Evolutionary conservation across 2,888 invertebrate genomes (phyloP).

Genomic region (Apodemia zela): DNA sequence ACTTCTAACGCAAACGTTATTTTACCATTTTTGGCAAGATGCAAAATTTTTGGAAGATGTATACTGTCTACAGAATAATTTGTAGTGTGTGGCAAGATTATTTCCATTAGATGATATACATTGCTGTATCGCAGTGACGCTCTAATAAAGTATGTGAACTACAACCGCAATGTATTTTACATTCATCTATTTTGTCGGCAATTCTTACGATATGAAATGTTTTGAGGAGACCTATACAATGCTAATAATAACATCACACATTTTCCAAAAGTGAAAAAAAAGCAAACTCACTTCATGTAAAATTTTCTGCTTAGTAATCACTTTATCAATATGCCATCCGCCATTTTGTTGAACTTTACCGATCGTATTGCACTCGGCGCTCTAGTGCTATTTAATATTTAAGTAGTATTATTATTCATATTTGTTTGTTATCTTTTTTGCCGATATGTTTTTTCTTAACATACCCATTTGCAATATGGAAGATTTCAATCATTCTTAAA

Average conservation of each 20-base stretch:
- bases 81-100: background rate
- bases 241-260: too few relatives aligned
- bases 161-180: background rate
- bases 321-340: background rate
- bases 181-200: background rate
- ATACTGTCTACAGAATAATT: too few relatives aligned
- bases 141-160: background rate
- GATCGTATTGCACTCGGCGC: background rate
- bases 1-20: too few relatives aligned
- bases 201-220: background rate
- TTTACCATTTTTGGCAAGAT: too few relatives aligned
- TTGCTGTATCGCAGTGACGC: background rate
- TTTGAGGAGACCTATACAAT: constrained; percentile 6
- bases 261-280: too few relatives aligned
- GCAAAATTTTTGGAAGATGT: too few relatives aligned
- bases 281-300: background rate
- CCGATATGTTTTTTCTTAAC: too few relatives aligned
- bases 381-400: too few relatives aligned
- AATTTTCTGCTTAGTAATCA: background rate
- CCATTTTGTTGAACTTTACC: background rate
- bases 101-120: background rate
- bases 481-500: too few relatives aligned
- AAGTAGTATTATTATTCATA: too few relatives aligned
- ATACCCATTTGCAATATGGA: too few relatives aligned
- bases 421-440: too few relatives aligned